Conservation (phyloP, 2,113 vertebrate species). For the Pangasianodon hypophthalmus region DNA sequence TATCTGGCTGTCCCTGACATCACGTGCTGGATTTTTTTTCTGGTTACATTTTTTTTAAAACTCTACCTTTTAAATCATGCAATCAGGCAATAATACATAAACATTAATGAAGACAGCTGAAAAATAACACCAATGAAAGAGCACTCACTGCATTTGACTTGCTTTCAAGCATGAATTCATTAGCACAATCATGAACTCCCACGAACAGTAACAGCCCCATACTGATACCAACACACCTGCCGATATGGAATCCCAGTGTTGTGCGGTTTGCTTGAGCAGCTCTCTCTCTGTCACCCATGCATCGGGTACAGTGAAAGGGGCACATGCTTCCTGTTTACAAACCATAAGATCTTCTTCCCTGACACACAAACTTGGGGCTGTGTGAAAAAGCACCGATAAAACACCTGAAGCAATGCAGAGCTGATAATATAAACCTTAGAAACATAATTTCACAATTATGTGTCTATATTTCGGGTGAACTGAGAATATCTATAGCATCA, state of each 20-base stretch:
- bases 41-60: not conserved
- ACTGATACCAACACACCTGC: conserved; percentile 66
- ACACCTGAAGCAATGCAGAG: not conserved
- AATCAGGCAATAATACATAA: conserved; percentile 6
- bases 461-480: not conserved
- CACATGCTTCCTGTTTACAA: conserved; percentile 73
- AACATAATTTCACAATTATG: not conserved
- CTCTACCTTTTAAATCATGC: not conserved
- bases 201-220: not conserved
- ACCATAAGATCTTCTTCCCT: conserved; percentile 57
- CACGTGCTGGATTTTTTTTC: not conserved
- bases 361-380: conserved; percentile 46
- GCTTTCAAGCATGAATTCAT: not conserved
- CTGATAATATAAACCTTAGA: not conserved
- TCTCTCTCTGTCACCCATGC: conserved; percentile 67
- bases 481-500: not conserved
- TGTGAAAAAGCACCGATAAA: not conserved
- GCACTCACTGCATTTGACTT: not conserved
- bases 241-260: conserved; percentile 72
- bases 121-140: not conserved
- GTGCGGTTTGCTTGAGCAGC: conserved; percentile 62
- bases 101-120: not conserved
- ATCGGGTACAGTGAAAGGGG: conserved; percentile 67
- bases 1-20: conserved; percentile 23
- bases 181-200: conserved; percentile 1